phyloP scores from a whole-genome alignment of 2,888 invertebrate genomes.

The Trilocha varians region DNA sequence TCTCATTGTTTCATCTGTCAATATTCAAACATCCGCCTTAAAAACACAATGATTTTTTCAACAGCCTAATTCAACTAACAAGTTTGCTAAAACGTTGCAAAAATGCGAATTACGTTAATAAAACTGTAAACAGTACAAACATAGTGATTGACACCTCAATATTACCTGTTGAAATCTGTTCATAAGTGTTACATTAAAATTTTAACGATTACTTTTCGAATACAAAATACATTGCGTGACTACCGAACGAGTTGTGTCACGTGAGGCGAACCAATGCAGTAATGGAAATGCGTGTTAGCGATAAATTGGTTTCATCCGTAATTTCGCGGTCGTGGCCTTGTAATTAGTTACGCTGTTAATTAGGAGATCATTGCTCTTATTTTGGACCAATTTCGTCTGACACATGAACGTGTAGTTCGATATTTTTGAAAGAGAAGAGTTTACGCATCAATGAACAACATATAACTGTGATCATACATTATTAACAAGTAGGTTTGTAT shows the following conservation, averaged over 20 bases:
- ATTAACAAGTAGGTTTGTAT: no score
- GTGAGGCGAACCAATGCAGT: not conserved
- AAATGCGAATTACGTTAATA: not conserved
- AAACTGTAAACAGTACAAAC: not conserved
- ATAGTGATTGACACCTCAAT: not conserved
- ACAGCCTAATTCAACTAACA: no score
- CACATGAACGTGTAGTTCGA: not conserved
- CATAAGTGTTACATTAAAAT: not conserved
- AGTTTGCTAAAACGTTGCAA: not conserved
- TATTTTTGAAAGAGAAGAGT: not conserved
- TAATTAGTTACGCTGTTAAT: not conserved
- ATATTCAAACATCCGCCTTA: not conserved
- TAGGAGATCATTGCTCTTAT: not conserved
- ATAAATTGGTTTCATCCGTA: not conserved
- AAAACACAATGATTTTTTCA: no score
- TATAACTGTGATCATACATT: no score
- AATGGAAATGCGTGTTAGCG: not conserved
- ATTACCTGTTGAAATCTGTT: not conserved
- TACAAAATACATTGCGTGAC: not conserved
- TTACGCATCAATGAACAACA: no score
- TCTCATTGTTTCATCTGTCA: not conserved
- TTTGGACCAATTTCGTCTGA: not conserved
- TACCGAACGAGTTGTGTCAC: not conserved
- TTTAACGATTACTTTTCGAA: not conserved
- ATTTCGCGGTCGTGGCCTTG: not conserved